These are phyloP conservation scores for Tetrax tetrax DNA, from an alignment of 2,113 vertebrate genomes.

Conservation along the genomic window DNA sequence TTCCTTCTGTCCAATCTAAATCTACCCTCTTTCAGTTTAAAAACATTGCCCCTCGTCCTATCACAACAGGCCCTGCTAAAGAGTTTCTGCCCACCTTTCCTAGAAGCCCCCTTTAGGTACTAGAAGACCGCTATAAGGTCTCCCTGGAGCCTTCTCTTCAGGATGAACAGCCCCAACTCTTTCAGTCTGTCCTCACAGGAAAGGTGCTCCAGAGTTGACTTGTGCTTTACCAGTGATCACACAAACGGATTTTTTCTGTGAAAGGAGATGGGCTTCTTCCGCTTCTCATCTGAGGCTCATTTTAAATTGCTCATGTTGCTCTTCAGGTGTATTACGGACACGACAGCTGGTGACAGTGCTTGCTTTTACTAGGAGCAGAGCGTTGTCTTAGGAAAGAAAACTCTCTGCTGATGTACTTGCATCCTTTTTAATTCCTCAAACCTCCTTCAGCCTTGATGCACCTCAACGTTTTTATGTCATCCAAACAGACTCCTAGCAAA, in stretches of 20 bases:
- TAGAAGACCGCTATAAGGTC: neutral
- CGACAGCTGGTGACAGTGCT: neutral
- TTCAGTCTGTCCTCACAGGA: neutral
- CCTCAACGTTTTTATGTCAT: neutral
- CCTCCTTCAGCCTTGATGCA: neutral
- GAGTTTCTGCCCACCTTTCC: neutral
- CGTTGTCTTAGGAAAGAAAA: neutral
- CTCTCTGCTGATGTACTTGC: neutral
- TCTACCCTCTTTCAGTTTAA: neutral
- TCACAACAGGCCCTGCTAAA: neutral
- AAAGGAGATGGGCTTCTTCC: neutral
- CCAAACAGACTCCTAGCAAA: neutral
- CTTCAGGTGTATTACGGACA: neutral
- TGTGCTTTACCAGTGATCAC: neutral
- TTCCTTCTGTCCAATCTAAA: neutral
- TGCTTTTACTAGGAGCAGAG: neutral
- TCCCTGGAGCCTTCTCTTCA: neutral
- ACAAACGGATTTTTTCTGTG: neutral
- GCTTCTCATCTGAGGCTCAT: neutral
- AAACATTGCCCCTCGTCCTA: fast-evolving
- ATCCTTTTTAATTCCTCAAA: neutral
- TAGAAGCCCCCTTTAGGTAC: neutral
- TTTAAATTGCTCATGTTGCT: neutral
- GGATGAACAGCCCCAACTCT: neutral
- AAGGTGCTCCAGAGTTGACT: neutral